These are phyloP conservation scores for Himalopsyche phryganea DNA, from an alignment of 1,140 invertebrate genomes.

Conservation along the genomic window DNA sequence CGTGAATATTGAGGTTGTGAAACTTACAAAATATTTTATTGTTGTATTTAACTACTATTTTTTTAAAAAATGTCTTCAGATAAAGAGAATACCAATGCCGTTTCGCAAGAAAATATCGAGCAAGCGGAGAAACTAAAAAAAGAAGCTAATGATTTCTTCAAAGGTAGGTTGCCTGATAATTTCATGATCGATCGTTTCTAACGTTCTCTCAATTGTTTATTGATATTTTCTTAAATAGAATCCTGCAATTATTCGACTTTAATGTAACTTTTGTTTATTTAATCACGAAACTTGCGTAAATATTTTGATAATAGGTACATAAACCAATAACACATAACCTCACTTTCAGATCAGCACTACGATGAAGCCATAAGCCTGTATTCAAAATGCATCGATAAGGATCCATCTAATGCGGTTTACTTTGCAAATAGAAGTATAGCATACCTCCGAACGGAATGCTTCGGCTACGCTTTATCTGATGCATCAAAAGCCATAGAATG, in stretches of 20 bases:
- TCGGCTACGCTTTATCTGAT: conserved; percentile 89
- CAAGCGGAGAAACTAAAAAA: conserved; percentile 76
- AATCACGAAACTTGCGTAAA: not conserved
- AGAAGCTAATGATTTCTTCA: conserved; percentile 81
- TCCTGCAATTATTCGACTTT: not conserved
- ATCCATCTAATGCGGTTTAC: conserved; percentile 78
- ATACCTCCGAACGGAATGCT: conserved; percentile 87
- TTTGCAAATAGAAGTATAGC: conserved; percentile 95
- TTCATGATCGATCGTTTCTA: not conserved
- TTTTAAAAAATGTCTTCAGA: conserved; percentile 21
- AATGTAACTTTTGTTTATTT: not conserved
- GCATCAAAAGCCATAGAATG: conserved; percentile 87
- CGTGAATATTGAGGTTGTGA: not conserved
- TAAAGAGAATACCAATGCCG: conserved; percentile 5
- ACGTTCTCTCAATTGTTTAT: not conserved
- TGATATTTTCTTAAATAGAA: not conserved
- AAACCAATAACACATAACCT: conserved; percentile 24
- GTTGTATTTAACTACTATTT: conserved; percentile 1
- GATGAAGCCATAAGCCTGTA: conserved; percentile 86
- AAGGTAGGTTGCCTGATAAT: conserved; percentile 60
- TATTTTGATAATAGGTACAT: not conserved
- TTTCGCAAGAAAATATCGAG: conserved; percentile 44
- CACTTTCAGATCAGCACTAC: conserved; percentile 79
- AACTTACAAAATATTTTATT: conserved; percentile 11
- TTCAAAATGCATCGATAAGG: conserved; percentile 84